Conservation (phyloP, 2,113 vertebrate species). For the Scartelaos histophorus region DNA sequence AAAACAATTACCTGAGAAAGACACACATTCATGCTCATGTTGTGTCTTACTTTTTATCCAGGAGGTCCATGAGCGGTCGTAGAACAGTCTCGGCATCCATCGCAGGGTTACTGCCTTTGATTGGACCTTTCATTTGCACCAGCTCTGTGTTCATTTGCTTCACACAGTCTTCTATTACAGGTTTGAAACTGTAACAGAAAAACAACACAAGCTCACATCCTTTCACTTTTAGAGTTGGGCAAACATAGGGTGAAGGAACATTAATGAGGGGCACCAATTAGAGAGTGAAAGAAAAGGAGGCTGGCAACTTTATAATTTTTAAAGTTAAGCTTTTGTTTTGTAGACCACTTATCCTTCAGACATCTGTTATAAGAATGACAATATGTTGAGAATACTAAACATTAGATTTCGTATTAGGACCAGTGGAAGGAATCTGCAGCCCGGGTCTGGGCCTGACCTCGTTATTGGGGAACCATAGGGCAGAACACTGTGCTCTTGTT, state of each 20-base stretch:
- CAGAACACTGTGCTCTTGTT: too few species aligned
- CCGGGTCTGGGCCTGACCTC: too few species aligned
- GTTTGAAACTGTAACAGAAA: conserved; percentile 82
- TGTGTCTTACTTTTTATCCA: conserved; percentile 91
- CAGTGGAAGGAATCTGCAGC: too few species aligned
- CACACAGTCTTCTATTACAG: conserved; percentile 90
- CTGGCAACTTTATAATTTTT: background rate
- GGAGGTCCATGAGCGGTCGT: conserved; percentile 93
- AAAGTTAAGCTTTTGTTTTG: too few species aligned
- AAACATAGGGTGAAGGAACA: background rate
- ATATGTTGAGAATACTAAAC: background rate
- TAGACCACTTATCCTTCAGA: too few species aligned
- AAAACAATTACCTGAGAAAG: background rate
- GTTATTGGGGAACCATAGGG: too few species aligned
- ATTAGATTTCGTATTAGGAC: too few species aligned
- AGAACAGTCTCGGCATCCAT: conserved; percentile 91
- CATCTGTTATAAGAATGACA: background rate
- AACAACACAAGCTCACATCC: conserved; percentile 4
- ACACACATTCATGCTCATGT: background rate
- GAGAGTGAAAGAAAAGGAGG: background rate
- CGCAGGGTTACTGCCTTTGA: conserved; percentile 86
- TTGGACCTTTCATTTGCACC: conserved; percentile 85
- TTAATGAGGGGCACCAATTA: background rate
- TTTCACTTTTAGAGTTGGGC: background rate
- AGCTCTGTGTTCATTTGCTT: conserved; percentile 94